A percentile compares a stretch with the other conserved stretches of the same genome.
Evolutionary conservation across 2,113 vertebrate genomes (phyloP).

Genomic region (Lucifuga dentata): DNA sequence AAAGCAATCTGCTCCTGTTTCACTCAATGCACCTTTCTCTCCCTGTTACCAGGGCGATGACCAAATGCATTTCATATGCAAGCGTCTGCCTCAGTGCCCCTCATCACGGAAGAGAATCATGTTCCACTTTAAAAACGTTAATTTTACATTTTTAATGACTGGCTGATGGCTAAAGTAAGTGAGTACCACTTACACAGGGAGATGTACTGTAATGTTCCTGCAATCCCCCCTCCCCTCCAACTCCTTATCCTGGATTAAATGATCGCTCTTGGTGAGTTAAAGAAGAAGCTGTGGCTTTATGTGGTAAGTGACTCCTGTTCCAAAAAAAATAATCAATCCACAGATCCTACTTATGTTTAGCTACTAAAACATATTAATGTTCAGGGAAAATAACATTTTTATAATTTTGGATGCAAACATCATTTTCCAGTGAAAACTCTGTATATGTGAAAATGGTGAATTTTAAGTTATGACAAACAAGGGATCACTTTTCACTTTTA

Average conservation of each 20-base stretch:
- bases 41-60: slow-evolving; percentile 85
- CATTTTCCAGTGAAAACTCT: too few species aligned
- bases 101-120: slow-evolving; percentile 72
- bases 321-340: slow-evolving; percentile 9
- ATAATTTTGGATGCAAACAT: not conserved
- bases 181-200: slow-evolving; percentile 60
- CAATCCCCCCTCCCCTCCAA: slow-evolving; percentile 33
- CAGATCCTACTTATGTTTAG: too few species aligned
- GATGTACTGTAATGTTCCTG: slow-evolving; percentile 51
- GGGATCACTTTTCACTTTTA: too few species aligned
- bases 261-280: slow-evolving; percentile 16
- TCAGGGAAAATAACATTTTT: too few species aligned
- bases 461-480: too few species aligned
- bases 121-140: slow-evolving; percentile 82
- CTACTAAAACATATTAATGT: too few species aligned
- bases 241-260: slow-evolving; percentile 24
- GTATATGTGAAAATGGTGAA: too few species aligned
- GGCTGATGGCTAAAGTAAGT: slow-evolving; percentile 70
- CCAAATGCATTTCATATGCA: slow-evolving; percentile 86
- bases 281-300: not conserved
- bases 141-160: slow-evolving; percentile 82
- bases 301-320: not conserved
- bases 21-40: slow-evolving; percentile 75
- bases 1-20: slow-evolving; percentile 77
- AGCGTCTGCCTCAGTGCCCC: slow-evolving; percentile 81